Evolutionary conservation across 2,797 vertebrate genomes (phyloP), one percentile per base, ranked within the genome.

Genomic region (Urophycis tenuis): DNA sequence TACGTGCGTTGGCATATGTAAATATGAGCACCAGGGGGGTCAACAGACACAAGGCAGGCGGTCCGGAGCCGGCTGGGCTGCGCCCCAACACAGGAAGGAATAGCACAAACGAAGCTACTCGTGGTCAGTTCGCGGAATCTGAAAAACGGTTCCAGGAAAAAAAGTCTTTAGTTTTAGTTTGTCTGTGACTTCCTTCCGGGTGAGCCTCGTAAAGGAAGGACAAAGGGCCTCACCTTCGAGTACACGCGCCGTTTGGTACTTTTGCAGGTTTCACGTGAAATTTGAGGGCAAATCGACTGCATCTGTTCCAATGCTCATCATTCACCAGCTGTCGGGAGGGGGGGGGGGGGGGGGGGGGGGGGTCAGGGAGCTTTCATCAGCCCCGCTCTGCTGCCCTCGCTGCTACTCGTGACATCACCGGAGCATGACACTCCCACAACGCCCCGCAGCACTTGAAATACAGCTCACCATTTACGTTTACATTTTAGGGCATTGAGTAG

Each of bases 11-110:
- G 33, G 41, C 67, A 12, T 41, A 60, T 22, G 49, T 71, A 74
- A 76, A 79, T 73, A 77, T 81, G 72, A 73, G 81, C 84, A 75
- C 73, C 73, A 60, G 34, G 72, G 49, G 75, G 74, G 75, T 83
- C 79, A 81, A 25, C 73, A 79, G 75, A 29, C 74, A 81, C 19
- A 72, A 82, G 79, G 72, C 78, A 67, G 9, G 19, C 71, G 74
- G 32, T 35, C 73, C 73, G 2, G 0, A n/a, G 74, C 77, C 69
- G 0, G 36, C 72, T 71, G 19, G 31, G 31, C 49, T n/a, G 25
- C 39, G 19, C 6, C 49, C 25, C 74, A 39, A 67, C 74, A 39
- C 72, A 82, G 86, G 80, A 85, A 85, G 79, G 41, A 29, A 75
- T 22, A 33, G 80, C 81, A 53, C 3, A 19, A 53, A 22, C 22